These are phyloP conservation scores for Callaeas wilsoni DNA, from an alignment of 2,113 vertebrate species.

Conservation along the genomic window DNA sequence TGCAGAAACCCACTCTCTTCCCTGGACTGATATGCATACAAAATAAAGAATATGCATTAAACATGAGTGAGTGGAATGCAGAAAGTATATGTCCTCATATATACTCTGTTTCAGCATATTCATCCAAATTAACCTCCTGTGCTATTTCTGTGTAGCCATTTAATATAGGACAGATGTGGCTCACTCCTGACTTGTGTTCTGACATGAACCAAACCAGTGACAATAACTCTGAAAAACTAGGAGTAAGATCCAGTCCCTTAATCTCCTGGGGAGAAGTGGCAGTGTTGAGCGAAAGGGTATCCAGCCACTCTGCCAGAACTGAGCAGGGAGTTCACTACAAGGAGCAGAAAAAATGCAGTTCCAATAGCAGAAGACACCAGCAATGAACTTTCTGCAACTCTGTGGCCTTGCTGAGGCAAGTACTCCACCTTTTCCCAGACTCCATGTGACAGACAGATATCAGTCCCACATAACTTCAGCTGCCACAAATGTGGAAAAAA, in stretches of 20 bases:
- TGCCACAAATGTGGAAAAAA: neutral
- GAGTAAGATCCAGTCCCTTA: neutral
- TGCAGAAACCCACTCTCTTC: neutral
- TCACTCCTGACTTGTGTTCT: neutral
- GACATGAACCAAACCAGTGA: neutral
- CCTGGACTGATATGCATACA: neutral
- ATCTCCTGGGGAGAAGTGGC: neutral
- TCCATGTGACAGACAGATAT: rapidly evolving
- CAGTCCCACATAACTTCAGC: neutral
- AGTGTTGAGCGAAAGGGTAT: neutral
- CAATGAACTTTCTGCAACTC: neutral
- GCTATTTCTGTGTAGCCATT: neutral
- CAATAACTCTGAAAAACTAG: neutral
- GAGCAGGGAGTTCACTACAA: neutral
- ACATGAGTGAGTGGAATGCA: neutral
- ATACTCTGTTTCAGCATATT: neutral
- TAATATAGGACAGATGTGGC: neutral
- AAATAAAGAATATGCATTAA: neutral
- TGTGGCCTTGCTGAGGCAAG: neutral
- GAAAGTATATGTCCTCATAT: neutral
- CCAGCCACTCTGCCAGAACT: neutral
- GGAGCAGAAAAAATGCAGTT: rapidly evolving
- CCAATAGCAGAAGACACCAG: neutral
- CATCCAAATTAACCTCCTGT: neutral
- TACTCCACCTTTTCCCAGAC: neutral